These are phyloP conservation scores for Hirtodrosophila alboralis DNA, from an alignment of 2,888 invertebrate genomes.

Conservation along the genomic window DNA sequence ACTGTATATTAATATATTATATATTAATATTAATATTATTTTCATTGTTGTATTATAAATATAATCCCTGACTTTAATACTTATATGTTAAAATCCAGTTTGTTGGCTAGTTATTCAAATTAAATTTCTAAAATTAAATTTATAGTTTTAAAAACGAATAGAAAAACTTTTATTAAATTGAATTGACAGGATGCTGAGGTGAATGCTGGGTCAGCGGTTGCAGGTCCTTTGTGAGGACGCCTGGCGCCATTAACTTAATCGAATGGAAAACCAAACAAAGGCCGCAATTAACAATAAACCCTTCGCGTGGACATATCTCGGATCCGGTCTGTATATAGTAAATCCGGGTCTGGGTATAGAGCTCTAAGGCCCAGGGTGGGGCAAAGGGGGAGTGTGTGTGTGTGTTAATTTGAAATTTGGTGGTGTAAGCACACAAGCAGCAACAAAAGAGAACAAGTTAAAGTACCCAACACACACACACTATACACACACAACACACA, in stretches of 20 bases:
- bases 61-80: too few relatives aligned
- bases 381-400: conserved; percentile 11
- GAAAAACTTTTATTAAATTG: too few relatives aligned
- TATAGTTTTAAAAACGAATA: too few relatives aligned
- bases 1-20: too few relatives aligned
- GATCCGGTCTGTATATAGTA: neutral
- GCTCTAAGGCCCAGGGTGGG: neutral
- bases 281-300: conserved; percentile 63
- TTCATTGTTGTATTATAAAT: too few relatives aligned
- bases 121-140: too few relatives aligned
- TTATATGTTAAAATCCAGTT: too few relatives aligned
- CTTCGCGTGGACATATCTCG: conserved; percentile 28
- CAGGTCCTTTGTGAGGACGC: conserved; percentile 5
- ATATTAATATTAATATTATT: too few relatives aligned
- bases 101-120: too few relatives aligned
- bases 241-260: conserved; percentile 62
- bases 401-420: conserved; percentile 55
- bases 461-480: neutral
- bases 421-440: conserved; percentile 36
- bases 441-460: neutral
- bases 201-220: neutral
- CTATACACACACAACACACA: conserved; percentile 10
- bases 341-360: neutral
- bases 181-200: neutral
- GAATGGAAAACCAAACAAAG: conserved; percentile 68